A percentile compares a stretch with the other conserved stretches of the same genome.
phyloP scores from a whole-genome alignment of 2,888 invertebrate genomes.

The Tipula vernalis region DNA sequence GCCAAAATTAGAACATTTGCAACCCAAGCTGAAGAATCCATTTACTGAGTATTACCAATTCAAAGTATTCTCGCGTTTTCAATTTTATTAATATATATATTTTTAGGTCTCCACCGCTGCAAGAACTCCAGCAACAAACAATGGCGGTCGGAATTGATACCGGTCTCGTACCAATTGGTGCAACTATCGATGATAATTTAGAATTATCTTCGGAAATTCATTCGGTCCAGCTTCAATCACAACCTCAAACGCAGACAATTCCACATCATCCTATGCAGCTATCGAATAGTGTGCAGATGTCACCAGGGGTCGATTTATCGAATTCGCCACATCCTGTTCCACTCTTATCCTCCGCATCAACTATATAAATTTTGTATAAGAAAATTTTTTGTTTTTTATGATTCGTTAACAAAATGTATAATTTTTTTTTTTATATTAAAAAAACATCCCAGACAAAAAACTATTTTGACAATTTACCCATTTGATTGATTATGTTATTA shows the following conservation, averaged over 20 bases:
- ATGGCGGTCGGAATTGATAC: background rate
- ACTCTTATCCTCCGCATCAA: background rate
- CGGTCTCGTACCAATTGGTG: background rate
- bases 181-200: background rate
- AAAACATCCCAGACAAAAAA: background rate
- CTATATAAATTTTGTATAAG: background rate
- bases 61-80: background rate
- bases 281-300: background rate
- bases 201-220: background rate
- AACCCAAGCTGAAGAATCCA: slow-evolving; percentile 21
- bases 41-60: slow-evolving; percentile 19
- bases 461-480: background rate
- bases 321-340: background rate
- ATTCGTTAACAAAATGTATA: background rate
- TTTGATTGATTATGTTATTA: background rate
- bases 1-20: slow-evolving; percentile 31
- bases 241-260: background rate
- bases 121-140: background rate
- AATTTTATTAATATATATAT: background rate
- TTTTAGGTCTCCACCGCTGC: background rate
- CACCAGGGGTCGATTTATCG: background rate
- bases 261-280: background rate
- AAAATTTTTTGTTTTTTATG: background rate
- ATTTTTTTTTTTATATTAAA: background rate
- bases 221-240: background rate